Base-by-base conservation (phyloP, 2,888 invertebrate species). In the Campaea margaritaria region DNA sequence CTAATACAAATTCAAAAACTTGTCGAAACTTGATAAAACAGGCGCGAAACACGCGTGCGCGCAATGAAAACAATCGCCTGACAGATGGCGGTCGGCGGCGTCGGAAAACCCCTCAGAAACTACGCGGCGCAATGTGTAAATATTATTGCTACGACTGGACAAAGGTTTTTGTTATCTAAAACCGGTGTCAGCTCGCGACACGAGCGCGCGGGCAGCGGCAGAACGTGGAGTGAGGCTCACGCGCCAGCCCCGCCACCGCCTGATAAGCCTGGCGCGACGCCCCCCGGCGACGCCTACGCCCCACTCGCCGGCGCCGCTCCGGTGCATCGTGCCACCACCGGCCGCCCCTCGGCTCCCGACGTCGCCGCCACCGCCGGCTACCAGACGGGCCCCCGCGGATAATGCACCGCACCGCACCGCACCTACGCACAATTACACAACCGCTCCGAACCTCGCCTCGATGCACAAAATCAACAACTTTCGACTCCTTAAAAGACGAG, bases 231-330 rank as follows among this genome's bases (percentile, higher is more conserved):
- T 91, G 91, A 90, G 91, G 90, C 88, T 91, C 88, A 89, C 89
- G 83, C 89, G 90, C 85, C 88, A 81, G 86, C 91, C 89, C 91
- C 90, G 89, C 91, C 87, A 85, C 87, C 86, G 91, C 84, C 89
- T 91, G 91, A 91, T 91, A 91, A 91, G 91, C 86, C 91, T 87
- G 91, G 87, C 89, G 91, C 89, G 91, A 90, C 91, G 91, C 91
- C 91, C 91, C 91, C 89, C 88, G 91, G 87, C 88, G 90, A 88
- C 90, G 91, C 91, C 91, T 89, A 89, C 90, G 91, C 89, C 91
- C 89, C 90, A 86, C 89, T 85, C 86, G 87, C 82, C 86, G 86
- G 83, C 87, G 81, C 67, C 79, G 78, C 82, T 75, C 75, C 85
- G 82, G 82, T 86, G 88, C 89, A 87, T 81, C 87, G 86, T 79